Base-by-base conservation (phyloP, 1,140 invertebrate genomes). In the Conus betulinus region DNA sequence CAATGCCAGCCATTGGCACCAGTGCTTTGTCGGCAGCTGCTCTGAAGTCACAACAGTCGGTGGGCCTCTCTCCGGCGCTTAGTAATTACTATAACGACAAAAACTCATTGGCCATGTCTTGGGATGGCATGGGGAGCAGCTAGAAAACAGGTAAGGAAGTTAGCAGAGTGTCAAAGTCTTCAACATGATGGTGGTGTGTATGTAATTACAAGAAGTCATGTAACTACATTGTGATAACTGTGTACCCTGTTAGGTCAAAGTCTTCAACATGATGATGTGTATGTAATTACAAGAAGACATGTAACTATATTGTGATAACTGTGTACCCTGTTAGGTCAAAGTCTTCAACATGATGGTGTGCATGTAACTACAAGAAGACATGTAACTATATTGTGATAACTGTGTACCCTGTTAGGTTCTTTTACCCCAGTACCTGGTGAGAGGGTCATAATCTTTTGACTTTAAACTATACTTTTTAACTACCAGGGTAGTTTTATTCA, bases 71-170 rank as follows among this genome's bases (percentile, higher is more conserved):
- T 92, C 97, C 98, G 67, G 98, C 97, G 90, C 96, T 99, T 91
- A 97, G 97, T 89, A 98, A 99, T 96, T 98, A 99, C 96, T 98
- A 98, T 95, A 97, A 98, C 91, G 97, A n/a, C n/a, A 98, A 94
- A 97, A 98, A 95, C 96, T 99, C 91, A 98, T 98, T 89, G 96
- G 97, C 93, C 98, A 99, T 95, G 98, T 99, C 87, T 97, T 97
- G 90, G 97, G 97, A 82, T 99, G 98, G 97, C 98, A 98, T 88
- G 98, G 98, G 23, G 98, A 99, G 93, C 97, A 97, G 92, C 96
- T 98, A 89, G 98, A 99, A 95, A 98, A 96, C 98, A 99, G 97
- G 98, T 98, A 95, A n/a, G 51, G 25, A 7, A 39, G 25, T 0
- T 60, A 60, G 8, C 57, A 60, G 39, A 60, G 57, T 60, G 57